Base-by-base conservation (phyloP, 2,888 invertebrate species). In the Drosophila paracracens region DNA sequence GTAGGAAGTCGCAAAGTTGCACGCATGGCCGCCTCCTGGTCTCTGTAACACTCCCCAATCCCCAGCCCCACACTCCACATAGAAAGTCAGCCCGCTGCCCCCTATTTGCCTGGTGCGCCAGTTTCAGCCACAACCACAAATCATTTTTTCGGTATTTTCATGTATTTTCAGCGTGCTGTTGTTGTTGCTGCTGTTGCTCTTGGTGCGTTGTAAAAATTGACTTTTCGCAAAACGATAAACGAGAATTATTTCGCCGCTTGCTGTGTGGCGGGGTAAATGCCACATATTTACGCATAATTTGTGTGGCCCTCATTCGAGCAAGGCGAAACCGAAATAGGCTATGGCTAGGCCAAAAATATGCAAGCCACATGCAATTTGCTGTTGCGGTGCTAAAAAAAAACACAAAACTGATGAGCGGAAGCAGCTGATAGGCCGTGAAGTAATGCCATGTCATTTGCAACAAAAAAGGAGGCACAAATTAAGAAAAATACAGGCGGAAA, bases 141-240 rank as follows among this genome's bases (percentile, higher is more conserved):
- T 86, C 86, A 86, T 79, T 67, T 81, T 69, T 72, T 63, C 31
- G 50, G 43, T 70, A 75, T 63, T 61, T 74, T 35, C 18, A n/a
- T 53, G 40, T 70, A 77, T 63, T 66, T 80, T 71, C 52, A 68
- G 67, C 70, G 70, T 59, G 33, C 56, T 31, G 61, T 27, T 35
- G 25, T 25, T 11, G 11, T 52, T 51, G 29, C 48, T 29, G 36
- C 16, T 18, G 38, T 38, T 56, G 46, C 21, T 46, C 29, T 58
- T 64, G 66, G 25, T 83, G 81, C 66, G 71, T 76, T 81, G 79
- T 79, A 81, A 81, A 86, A 84, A 83, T 86, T 86, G 87, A 84
- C 87, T 86, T 85, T 86, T 83, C 70, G 85, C 87, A 80, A 83
- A 83, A 76, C 83, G 84, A 84, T 84, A 84, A 87, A 87, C 83